Base-by-base conservation (phyloP, 2,888 invertebrate genomes). In the Psylliodes chrysocephalus region DNA sequence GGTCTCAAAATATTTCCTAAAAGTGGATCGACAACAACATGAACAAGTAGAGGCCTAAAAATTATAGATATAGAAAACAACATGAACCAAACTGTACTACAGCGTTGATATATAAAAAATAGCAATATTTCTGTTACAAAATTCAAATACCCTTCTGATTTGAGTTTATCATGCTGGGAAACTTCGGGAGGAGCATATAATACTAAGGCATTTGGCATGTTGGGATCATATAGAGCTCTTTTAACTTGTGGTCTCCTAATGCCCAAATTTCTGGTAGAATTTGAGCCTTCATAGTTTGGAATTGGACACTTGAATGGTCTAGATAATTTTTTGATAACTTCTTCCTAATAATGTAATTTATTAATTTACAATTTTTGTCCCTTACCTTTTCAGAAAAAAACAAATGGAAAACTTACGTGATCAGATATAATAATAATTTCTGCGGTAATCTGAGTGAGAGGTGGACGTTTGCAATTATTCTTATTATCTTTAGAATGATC, bases 1-100 rank as follows among this genome's bases (percentile, higher is more conserved):
- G 99, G 98, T 49, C 99, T 85, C 1, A 99, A 84, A 62, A 98
- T 88, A 78, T 94, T 93, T 12, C 94, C 92, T 1, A 99, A 84
- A 1, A 92, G 80, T 0, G 99, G 99, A 85, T 99, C 99, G 0
- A 99, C 97, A 0, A 99, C 99, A 1, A 99, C 96, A 79, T 98
- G 98, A 0, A 99, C 98, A 78, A 88, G 86, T 56, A 85, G 84
- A 59, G 86, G 85, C 55, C 88, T 88, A 72, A 47, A 81, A 82
- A 69, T 71, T 49, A 35, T 25, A 30, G 14, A n/a, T n/a, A n/a
- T n/a, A n/a, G n/a, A n/a, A n/a, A n/a, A n/a, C n/a, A n/a, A 51
- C 1, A 12, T 15, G 14, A 12, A 14, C 42, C 14, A 8, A 30
- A 40, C 38, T 19, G 15, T 38, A 40, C 7, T 10, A 19, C 4